Conservation (phyloP, 2,888 invertebrate genomes). For the Parnassius glacialis region DNA sequence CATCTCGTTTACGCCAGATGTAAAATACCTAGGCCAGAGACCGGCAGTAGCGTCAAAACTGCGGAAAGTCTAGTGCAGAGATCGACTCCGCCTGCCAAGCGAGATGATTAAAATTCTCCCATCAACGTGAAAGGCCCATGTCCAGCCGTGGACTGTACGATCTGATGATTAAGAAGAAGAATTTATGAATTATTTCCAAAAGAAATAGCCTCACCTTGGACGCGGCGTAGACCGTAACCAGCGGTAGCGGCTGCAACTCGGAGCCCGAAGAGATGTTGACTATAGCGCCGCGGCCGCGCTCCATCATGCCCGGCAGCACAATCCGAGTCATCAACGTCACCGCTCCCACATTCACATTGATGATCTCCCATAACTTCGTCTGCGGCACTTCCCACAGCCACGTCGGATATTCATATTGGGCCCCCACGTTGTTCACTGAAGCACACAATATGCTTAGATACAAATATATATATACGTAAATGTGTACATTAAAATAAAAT, state of each 20-base stretch:
- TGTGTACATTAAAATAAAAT: no score
- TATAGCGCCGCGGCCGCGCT: slow-evolving; percentile 88
- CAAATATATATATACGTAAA: no score
- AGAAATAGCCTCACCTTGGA: slow-evolving; percentile 83
- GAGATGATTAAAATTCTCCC: no score
- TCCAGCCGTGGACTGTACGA: no score
- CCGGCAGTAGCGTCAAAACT: no score
- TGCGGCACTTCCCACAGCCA: slow-evolving; percentile 87
- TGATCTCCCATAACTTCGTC: slow-evolving; percentile 88
- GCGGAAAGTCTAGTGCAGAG: no score
- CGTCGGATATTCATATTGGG: slow-evolving; percentile 92
- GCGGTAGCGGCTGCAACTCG: slow-evolving; percentile 91
- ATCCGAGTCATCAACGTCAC: slow-evolving; percentile 91
- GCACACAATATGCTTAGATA: neutral
- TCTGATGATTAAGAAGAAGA: neutral
- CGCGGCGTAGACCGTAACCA: slow-evolving; percentile 95
- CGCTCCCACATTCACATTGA: slow-evolving; percentile 92
- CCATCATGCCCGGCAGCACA: slow-evolving; percentile 89
- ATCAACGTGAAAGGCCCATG: no score
- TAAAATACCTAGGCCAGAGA: no score
- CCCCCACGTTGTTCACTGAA: slow-evolving; percentile 95
- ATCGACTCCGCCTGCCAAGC: no score
- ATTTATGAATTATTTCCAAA: neutral
- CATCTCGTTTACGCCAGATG: no score
- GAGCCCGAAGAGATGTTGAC: slow-evolving; percentile 95